Evolutionary conservation across 2,888 invertebrate species (phyloP).

Genomic region (Rhyacophila evoluta): DNA sequence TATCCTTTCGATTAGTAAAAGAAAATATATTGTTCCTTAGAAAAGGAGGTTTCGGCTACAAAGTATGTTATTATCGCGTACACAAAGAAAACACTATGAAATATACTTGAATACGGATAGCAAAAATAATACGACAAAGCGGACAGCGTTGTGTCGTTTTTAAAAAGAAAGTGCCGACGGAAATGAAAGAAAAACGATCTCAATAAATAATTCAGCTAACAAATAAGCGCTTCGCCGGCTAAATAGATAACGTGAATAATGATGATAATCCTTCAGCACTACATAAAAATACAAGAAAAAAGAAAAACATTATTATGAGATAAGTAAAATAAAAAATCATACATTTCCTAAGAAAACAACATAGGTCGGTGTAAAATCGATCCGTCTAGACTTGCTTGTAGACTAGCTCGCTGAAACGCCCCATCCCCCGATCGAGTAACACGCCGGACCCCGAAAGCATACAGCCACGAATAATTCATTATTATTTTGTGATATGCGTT

Average conservation of each 20-base stretch:
- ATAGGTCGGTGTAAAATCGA: slow-evolving; percentile 41
- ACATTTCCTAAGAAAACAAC: slow-evolving; percentile 10
- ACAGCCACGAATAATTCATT: too few relatives aligned
- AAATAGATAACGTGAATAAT: background rate
- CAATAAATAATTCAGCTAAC: background rate
- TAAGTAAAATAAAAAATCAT: background rate
- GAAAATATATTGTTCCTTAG: too few relatives aligned
- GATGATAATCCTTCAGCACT: background rate
- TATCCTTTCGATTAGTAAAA: too few relatives aligned
- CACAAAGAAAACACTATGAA: too few relatives aligned
- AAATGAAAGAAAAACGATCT: background rate
- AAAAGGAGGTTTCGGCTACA: too few relatives aligned
- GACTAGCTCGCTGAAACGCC: slow-evolving; percentile 26
- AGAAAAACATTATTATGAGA: background rate
- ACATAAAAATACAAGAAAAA: background rate
- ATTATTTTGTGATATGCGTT: too few relatives aligned
- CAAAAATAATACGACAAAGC: too few relatives aligned
- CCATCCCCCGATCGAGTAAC: background rate
- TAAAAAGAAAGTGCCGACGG: background rate
- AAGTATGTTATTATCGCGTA: too few relatives aligned
- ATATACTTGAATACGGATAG: too few relatives aligned
- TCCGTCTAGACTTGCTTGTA: slow-evolving; percentile 47
- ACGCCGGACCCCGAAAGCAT: background rate
- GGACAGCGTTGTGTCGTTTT: background rate
- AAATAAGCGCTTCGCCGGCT: background rate